Conservation (phyloP, 2,113 vertebrate species). For the Callaeas wilsoni region DNA sequence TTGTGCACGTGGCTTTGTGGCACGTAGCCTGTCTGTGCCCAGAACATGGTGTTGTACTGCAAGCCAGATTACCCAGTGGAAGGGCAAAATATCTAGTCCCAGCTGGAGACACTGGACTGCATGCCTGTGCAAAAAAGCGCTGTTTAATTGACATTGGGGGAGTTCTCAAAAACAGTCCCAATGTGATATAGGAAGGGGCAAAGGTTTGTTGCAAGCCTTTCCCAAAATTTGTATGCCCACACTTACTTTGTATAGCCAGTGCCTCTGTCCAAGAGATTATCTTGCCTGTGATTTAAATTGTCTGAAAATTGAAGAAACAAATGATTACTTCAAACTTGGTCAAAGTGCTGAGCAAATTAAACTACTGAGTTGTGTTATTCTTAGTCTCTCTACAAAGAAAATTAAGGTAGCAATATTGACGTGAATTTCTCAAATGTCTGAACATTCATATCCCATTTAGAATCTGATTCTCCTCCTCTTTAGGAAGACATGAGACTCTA, state of each 20-base stretch:
- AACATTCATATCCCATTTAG: background rate
- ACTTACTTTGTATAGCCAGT: background rate
- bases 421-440: background rate
- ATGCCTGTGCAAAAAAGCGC: background rate
- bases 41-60: background rate
- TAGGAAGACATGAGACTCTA: background rate
- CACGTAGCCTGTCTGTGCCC: rapidly evolving
- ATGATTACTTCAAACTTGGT: background rate
- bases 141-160: background rate
- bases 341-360: background rate
- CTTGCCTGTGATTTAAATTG: background rate
- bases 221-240: background rate
- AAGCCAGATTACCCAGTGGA: background rate
- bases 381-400: background rate
- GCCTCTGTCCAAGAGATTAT: background rate
- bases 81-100: background rate
- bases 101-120: background rate
- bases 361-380: background rate
- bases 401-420: background rate
- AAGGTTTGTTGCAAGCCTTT: background rate
- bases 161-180: background rate
- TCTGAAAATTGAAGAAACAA: background rate
- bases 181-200: background rate
- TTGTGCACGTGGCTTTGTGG: rapidly evolving
- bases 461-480: background rate